Evolutionary conservation across 2,888 invertebrate genomes (phyloP), one percentile per base, ranked within the genome.

Genomic region (Magallana nippona): DNA sequence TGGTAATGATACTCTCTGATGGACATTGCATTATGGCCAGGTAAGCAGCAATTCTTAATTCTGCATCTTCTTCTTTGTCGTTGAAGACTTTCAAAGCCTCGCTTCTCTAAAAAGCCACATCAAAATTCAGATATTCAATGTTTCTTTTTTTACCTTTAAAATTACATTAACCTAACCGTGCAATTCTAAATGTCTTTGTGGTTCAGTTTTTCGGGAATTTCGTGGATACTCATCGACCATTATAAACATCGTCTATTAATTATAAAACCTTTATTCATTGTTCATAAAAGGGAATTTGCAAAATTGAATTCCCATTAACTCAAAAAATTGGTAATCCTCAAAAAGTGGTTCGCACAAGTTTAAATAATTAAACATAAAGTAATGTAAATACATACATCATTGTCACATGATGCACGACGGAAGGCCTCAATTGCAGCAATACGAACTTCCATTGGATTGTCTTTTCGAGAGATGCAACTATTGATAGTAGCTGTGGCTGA

Each of bases 1-100:
- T 96, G 83, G 96, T 95, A 0, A 98, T 95, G 0, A 96, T 96
- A 71, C 96, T 95, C 88, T 97, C 96, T 89, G 96, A 96, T 0
- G 98, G 98, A 93, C 98, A 99, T 82, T 96, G 96, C 97, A 98
- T 98, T 5, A 97, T 95, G 94, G 97, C 97, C 78, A 98, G 94
- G 93, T 98, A 98, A 0, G 98, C 96, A 2, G 97, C 96, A 78
- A 98, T 97, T 58, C 99, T 95, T 22, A 98, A 95, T 95, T 98
- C 98, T 0, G 97, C 95, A 92, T 98, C 97, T 87, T 96, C 95
- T 0, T 96, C 95, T 83, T 95, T 95, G 91, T 97, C 96, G 13
- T 96, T 95, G 93, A 96, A 98, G 22, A 96, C 95, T 78, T 96
- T 95, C 87, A 97, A 84, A 11, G 92, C 83, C n/a, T 88, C 86